Evolutionary conservation across 2,797 vertebrate genomes (phyloP).

Genomic region (Melanotaenia trifasciata): DNA sequence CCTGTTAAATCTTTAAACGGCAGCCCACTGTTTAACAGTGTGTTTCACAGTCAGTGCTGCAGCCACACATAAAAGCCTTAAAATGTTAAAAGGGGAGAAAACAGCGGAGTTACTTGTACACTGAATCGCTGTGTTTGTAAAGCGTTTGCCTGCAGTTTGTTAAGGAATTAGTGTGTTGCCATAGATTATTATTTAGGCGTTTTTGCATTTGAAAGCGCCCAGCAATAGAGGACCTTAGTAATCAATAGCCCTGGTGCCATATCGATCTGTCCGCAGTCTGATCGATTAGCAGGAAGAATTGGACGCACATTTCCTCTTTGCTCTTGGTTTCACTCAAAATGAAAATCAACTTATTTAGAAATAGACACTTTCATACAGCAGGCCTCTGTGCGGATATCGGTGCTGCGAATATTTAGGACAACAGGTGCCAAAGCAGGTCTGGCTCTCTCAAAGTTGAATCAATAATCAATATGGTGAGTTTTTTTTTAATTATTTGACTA

Average conservation of each 20-base stretch:
- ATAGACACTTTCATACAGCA: conserved; percentile 11
- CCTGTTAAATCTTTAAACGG: conserved; percentile 66
- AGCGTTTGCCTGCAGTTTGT: conserved; percentile 79
- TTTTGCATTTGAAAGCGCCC: conserved; percentile 82
- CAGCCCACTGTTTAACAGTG: conserved; percentile 43
- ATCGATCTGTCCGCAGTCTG: conserved; percentile 83
- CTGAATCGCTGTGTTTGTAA: conserved; percentile 70
- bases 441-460: conserved; percentile 17
- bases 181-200: conserved; percentile 82
- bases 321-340: conserved; percentile 56
- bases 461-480: conserved; percentile 41
- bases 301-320: conserved; percentile 62
- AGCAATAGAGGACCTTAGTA: conserved; percentile 76
- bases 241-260: conserved; percentile 81
- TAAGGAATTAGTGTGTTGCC: conserved; percentile 80
- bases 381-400: conserved; percentile 12
- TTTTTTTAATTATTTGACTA: neutral
- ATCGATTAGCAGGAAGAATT: conserved; percentile 80
- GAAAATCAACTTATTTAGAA: conserved; percentile 38
- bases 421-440: conserved; percentile 60
- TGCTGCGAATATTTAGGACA: conserved; percentile 46
- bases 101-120: conserved; percentile 33
- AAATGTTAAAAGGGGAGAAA: conserved; percentile 13
- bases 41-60: conserved; percentile 43
- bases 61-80: conserved; percentile 39